Conservation (phyloP, 2,113 vertebrate genomes). For the Podarcis raffonei region DNA sequence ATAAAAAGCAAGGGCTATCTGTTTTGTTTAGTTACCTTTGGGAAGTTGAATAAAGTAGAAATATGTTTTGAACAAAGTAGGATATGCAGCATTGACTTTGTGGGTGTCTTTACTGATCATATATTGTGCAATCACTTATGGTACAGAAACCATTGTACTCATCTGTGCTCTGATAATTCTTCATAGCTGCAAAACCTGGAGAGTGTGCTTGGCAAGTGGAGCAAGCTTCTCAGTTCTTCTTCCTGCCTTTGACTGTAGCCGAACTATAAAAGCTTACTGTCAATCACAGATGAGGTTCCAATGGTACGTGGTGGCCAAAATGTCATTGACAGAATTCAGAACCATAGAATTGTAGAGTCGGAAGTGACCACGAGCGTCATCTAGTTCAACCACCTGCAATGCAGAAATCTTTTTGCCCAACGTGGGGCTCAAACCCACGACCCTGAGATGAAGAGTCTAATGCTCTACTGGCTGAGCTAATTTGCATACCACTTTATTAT, state of each 20-base stretch:
- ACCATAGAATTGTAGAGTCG: too few species aligned
- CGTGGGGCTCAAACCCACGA: too few species aligned
- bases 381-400: too few species aligned
- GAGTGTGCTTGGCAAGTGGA: too few species aligned
- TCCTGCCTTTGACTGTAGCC: background rate
- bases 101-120: conserved; percentile 32
- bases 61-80: conserved; percentile 34
- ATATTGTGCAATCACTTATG: background rate
- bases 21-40: conserved; percentile 21
- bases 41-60: conserved; percentile 36
- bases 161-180: background rate
- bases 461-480: too few species aligned
- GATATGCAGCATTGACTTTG: conserved; percentile 29
- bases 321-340: background rate
- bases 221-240: background rate
- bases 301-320: background rate
- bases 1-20: background rate
- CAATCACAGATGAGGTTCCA: background rate
- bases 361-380: too few species aligned
- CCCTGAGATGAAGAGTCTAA: too few species aligned
- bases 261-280: background rate
- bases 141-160: background rate
- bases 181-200: background rate
- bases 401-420: too few species aligned
- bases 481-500: too few species aligned